These are phyloP conservation scores for Anas platyrhynchos DNA, from an alignment of 2,113 vertebrate genomes.

Conservation along the genomic window DNA sequence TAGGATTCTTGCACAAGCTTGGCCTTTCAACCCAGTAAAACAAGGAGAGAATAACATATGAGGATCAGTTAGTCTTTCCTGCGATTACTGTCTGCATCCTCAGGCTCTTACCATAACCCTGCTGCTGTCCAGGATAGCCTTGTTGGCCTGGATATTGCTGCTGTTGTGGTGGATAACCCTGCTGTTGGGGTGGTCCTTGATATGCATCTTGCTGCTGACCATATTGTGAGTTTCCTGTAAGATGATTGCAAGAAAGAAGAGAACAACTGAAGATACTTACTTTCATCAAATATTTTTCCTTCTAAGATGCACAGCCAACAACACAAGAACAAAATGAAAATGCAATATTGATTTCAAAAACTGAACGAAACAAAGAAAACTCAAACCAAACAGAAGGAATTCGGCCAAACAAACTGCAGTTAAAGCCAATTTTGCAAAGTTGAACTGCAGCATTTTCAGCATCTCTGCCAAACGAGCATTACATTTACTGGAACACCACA, in stretches of 20 bases:
- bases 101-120: constrained; percentile 89
- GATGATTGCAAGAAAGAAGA: constrained; percentile 62
- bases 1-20: background rate
- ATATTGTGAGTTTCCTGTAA: constrained; percentile 93
- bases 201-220: constrained; percentile 96
- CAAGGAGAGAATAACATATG: background rate
- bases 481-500: constrained; percentile 82
- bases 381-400: constrained; percentile 84
- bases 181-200: constrained; percentile 94
- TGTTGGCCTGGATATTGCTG: constrained; percentile 84
- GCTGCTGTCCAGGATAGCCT: constrained; percentile 94
- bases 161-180: constrained; percentile 92
- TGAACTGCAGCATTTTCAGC: constrained; percentile 83
- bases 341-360: constrained; percentile 75
- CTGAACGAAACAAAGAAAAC: constrained; percentile 82
- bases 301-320: constrained; percentile 80
- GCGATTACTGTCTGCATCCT: background rate
- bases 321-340: constrained; percentile 83
- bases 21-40: background rate
- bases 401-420: constrained; percentile 85
- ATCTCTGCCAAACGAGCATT: constrained; percentile 83
- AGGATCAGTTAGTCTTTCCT: background rate
- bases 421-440: constrained; percentile 82
- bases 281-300: background rate
- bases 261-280: constrained; percentile 51